Conservation (phyloP, 2,113 vertebrate genomes). For the Daphoenositta chrysoptera region DNA sequence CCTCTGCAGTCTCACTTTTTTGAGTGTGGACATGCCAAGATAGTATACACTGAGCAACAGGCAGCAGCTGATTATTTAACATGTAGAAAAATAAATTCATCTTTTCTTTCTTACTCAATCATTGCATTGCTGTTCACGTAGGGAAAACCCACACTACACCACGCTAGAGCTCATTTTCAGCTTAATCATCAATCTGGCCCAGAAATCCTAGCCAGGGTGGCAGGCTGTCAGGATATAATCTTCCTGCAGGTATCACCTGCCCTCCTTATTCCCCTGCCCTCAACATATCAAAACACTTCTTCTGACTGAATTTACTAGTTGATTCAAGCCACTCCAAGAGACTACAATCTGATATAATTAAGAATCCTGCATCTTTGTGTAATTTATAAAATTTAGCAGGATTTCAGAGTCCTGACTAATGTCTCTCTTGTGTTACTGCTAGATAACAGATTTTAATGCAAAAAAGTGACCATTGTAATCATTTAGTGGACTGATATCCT, state of each 20-base stretch:
- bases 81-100: neutral
- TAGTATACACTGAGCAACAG: neutral
- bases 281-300: neutral
- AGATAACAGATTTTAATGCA: neutral
- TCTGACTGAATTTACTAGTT: neutral
- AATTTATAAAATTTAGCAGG: neutral
- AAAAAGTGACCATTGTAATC: neutral
- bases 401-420: neutral
- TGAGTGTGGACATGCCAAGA: neutral
- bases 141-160: neutral
- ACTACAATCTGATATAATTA: neutral
- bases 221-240: neutral
- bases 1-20: neutral
- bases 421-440: neutral
- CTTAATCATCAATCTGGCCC: neutral
- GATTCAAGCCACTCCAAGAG: neutral
- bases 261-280: neutral
- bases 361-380: neutral
- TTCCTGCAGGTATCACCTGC: neutral
- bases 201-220: neutral
- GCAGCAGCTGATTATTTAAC: neutral
- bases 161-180: neutral
- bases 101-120: neutral
- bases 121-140: neutral
- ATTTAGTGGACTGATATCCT: neutral